Base-by-base conservation (phyloP, 2,113 vertebrate species). In the Ctenomys sociabilis region DNA sequence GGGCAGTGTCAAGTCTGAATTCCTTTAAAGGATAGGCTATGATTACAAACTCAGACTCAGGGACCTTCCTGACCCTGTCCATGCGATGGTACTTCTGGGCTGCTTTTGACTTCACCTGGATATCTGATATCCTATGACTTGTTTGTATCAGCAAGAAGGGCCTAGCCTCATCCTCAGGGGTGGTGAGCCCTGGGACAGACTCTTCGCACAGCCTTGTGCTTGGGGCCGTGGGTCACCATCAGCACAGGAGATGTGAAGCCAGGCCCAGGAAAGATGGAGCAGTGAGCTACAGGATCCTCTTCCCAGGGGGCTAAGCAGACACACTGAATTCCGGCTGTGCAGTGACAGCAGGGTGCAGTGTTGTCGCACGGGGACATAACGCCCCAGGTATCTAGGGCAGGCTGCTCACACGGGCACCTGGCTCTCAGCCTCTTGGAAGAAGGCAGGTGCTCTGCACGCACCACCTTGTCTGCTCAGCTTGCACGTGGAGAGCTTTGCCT, bases 271-370 rank as follows among this genome's bases (percentile, higher is more conserved):
- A 68, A 68, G 30, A 72, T 37, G 37, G n/a, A 40, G n/a, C 21
- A 37, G 21, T 10, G n/a, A 72, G 19, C 17, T 72, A 21, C 19
- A 22, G 17, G 70, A 40, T 37, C 19, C 32, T 43, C 40, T 37
- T 35, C 13, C 1, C 13, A 26, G 1, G 4, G 13, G 26, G 19
- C 28, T 64, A 64, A 52, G 7, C 13, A 35, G n/a, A 45, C 9
- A 3, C 0, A 2, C 54, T 21, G 0, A 11, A 11, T 37, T 40
- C 26, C 13, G 3, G 7, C 22, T 0, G 0, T 22, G 37, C 32
- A 32, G 35, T 1, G 26, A 57, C 10, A 5, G 0, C 57, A 22
- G 9, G 9, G 49, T 30, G 52, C 61, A 35, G 49, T 21, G 40
- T 2, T 37, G n/a, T 64, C 22, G 3, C 17, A 7, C 30, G 12